phyloP scores from a whole-genome alignment of 2,888 invertebrate species.

The Drosophila eohydei region DNA sequence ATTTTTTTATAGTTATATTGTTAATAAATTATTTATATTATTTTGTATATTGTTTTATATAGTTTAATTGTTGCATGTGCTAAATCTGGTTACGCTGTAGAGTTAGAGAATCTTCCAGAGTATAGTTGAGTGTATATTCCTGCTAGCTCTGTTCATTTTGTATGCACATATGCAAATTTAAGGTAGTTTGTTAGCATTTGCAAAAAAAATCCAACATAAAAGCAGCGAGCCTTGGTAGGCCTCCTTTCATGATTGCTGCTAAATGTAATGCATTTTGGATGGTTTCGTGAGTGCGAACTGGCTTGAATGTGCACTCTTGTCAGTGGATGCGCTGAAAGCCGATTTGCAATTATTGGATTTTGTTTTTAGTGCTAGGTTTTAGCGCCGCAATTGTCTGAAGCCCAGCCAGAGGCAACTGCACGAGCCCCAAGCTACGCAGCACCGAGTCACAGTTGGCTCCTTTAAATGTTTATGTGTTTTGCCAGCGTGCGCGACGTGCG shows the following conservation, averaged over 20 bases:
- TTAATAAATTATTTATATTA: too few species aligned
- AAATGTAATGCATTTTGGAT: constrained; percentile 8
- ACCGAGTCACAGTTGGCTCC: constrained; percentile 11
- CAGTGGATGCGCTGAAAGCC: constrained; percentile 32
- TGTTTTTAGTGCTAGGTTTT: constrained; percentile 53
- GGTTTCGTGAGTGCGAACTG: background rate
- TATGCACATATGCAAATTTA: constrained; percentile 56
- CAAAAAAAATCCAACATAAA: background rate
- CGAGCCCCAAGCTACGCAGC: background rate
- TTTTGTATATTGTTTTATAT: too few species aligned
- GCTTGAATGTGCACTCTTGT: constrained; percentile 25
- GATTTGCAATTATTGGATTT: constrained; percentile 82
- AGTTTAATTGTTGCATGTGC: too few species aligned
- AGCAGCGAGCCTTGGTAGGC: background rate
- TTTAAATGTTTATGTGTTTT: constrained; percentile 45
- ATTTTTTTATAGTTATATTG: too few species aligned
- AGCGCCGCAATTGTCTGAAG: constrained; percentile 36
- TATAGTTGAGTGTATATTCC: background rate
- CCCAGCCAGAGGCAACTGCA: constrained; percentile 22
- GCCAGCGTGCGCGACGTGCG: constrained; percentile 9
- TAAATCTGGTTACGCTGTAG: too few species aligned
- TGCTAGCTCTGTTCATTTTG: background rate
- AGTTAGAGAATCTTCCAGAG: too few species aligned
- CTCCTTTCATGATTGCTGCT: background rate
- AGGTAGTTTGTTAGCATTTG: constrained; percentile 48